Conservation (phyloP, 2,888 invertebrate species). For the Therioaphis trifolii region DNA sequence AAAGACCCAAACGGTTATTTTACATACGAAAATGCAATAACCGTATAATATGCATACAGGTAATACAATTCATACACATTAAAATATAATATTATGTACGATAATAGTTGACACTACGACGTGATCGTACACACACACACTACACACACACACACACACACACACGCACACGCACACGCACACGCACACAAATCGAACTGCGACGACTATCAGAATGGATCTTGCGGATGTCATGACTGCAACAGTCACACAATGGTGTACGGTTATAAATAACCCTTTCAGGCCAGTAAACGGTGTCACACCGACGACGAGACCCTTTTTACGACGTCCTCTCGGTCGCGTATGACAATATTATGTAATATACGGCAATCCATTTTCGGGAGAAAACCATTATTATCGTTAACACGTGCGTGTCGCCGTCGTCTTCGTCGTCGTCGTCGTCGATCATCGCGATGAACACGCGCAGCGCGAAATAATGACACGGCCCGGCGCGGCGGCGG, state of each 20-base stretch:
- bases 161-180: too few species aligned
- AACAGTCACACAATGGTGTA: not conserved
- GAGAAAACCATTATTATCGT: conserved; percentile 10
- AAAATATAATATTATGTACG: too few species aligned
- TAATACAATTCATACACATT: too few species aligned
- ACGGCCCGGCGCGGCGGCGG: not conserved
- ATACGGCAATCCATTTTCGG: conserved; percentile 21
- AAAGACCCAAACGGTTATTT: not conserved
- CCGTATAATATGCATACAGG: too few species aligned
- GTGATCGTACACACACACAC: too few species aligned
- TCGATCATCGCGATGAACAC: not conserved
- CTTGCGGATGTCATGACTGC: not conserved
- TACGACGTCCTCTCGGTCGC: not conserved
- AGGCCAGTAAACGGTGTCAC: conserved; percentile 5
- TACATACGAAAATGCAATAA: too few species aligned
- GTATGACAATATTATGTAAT: not conserved
- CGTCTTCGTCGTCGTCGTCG: not conserved
- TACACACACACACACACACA: too few species aligned
- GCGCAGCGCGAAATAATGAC: not conserved
- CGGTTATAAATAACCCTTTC: conserved; percentile 10
- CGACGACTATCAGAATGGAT: not conserved
- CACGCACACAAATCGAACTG: too few species aligned
- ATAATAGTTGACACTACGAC: too few species aligned
- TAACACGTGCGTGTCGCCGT: conserved; percentile 16
- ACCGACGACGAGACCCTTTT: not conserved